phyloP scores from a whole-genome alignment of 2,888 invertebrate species.

The Zeuzera pyrina region DNA sequence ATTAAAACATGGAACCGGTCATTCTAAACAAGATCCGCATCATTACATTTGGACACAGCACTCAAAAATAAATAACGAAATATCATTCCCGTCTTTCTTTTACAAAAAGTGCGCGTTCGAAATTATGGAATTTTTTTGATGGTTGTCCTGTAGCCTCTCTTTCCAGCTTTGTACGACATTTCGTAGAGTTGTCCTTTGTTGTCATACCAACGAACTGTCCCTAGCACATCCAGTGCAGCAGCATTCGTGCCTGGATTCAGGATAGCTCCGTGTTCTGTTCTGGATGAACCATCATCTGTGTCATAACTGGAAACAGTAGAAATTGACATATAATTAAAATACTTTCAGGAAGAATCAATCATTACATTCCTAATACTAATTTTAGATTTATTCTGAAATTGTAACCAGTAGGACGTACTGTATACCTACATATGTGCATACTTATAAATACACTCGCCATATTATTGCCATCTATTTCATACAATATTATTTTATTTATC shows the following conservation, averaged over 20 bases:
- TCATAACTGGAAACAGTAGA: constrained; percentile 55
- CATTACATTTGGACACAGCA: not conserved
- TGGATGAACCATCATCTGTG: constrained; percentile 65
- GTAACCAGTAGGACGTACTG: too few species aligned
- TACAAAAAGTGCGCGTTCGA: constrained; percentile 8
- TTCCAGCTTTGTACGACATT: constrained; percentile 67
- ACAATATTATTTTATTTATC: too few species aligned
- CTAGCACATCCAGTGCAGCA: constrained; percentile 50
- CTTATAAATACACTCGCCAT: too few species aligned
- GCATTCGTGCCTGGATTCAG: constrained; percentile 47
- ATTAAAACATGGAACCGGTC: too few species aligned
- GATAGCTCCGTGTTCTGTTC: constrained; percentile 61
- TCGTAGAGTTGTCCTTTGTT: constrained; percentile 60
- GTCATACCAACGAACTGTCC: constrained; percentile 63
- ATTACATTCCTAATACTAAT: too few species aligned
- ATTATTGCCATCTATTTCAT: too few species aligned
- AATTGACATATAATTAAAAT: too few species aligned
- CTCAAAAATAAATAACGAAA: constrained; percentile 3
- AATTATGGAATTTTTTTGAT: constrained; percentile 49
- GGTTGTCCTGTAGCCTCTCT: constrained; percentile 58
- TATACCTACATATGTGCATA: too few species aligned
- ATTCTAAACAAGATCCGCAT: not conserved
- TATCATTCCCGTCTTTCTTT: constrained; percentile 30
- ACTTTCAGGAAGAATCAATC: too few species aligned
- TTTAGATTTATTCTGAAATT: too few species aligned